These are phyloP conservation scores for Sebastes itinus DNA, from an alignment of 2,797 vertebrate species.

Conservation along the genomic window DNA sequence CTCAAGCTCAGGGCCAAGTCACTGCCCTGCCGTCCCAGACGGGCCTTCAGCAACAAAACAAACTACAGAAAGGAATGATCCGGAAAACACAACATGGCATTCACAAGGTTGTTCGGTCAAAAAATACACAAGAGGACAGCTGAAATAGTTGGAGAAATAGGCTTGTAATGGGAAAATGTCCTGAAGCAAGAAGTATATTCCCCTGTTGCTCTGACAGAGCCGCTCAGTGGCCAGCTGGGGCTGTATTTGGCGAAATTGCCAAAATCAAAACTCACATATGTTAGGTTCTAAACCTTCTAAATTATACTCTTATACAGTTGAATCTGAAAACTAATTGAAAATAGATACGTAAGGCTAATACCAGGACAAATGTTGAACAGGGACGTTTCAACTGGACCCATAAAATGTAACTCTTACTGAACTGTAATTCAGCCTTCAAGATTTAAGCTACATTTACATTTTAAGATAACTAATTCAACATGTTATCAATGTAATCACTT, in stretches of 20 bases:
- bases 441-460: not conserved
- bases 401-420: not conserved
- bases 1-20: slow-evolving; percentile 25
- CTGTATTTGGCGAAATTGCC: not conserved
- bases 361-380: not conserved
- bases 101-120: not conserved
- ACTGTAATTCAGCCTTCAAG: not conserved
- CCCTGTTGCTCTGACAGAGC: too few species aligned
- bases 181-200: too few species aligned
- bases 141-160: too few species aligned
- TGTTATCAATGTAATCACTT: not conserved
- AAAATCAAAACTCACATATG: not conserved
- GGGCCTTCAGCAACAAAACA: not conserved
- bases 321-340: not conserved
- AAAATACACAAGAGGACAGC: too few species aligned
- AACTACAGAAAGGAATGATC: not conserved
- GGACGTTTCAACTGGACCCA: not conserved
- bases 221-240: too few species aligned
- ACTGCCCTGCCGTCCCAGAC: not conserved
- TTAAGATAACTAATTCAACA: not conserved
- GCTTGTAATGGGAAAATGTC: too few species aligned
- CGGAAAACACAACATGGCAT: not conserved
- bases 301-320: not conserved
- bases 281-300: too few species aligned
- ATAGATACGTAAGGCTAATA: not conserved